phyloP scores from a whole-genome alignment of 2,113 vertebrate genomes.

The Embiotoca jacksoni region DNA sequence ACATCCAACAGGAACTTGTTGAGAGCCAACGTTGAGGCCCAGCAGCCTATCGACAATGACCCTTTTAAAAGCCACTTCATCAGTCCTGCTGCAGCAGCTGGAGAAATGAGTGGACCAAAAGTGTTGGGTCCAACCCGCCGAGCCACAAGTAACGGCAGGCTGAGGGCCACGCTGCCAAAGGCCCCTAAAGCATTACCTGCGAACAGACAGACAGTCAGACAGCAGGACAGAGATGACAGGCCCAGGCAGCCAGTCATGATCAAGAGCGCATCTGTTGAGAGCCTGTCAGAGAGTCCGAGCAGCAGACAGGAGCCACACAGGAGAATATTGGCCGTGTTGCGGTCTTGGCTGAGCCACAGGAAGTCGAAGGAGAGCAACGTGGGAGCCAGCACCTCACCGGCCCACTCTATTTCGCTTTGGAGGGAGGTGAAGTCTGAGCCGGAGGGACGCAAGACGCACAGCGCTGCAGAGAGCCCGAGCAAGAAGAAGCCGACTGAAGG shows the following conservation, averaged over 20 bases:
- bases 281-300: conserved; percentile 74
- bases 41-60: conserved; percentile 77
- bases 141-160: conserved; percentile 73
- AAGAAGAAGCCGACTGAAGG: conserved; percentile 81
- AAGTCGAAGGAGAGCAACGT: conserved; percentile 80
- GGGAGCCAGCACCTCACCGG: conserved; percentile 72
- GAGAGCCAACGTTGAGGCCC: conserved; percentile 74
- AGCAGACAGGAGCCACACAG: conserved; percentile 79
- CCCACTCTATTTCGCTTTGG: conserved; percentile 78
- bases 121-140: conserved; percentile 27
- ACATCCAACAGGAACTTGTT: conserved; percentile 76
- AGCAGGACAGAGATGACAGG: conserved; percentile 82
- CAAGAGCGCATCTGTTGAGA: conserved; percentile 75
- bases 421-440: conserved; percentile 48
- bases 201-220: conserved; percentile 82
- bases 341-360: conserved; percentile 84
- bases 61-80: conserved; percentile 74
- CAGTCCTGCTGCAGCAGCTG: conserved; percentile 54
- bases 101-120: conserved; percentile 49
- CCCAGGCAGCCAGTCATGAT: conserved; percentile 79
- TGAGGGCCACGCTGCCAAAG: conserved; percentile 76
- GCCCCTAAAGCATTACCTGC: conserved; percentile 76
- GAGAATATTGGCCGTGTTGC: conserved; percentile 77
- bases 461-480: conserved; percentile 76
- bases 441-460: conserved; percentile 54